A percentile compares a stretch with the other conserved stretches of the same genome.
Evolutionary conservation across 2,888 invertebrate species (phyloP).

Genomic region (Leptinotarsa tumamoca): DNA sequence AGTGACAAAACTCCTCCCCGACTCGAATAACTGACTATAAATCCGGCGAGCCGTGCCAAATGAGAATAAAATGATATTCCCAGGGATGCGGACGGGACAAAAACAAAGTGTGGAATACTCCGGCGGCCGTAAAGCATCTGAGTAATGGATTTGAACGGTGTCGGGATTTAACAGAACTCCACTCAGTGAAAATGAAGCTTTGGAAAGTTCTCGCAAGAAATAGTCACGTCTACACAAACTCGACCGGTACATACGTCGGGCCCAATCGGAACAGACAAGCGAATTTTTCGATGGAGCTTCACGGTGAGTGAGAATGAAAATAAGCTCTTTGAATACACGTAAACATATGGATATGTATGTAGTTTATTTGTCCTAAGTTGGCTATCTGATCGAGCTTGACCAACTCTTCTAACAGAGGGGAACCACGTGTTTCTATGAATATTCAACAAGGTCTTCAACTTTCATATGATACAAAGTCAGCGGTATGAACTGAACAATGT

Average conservation of each 20-base stretch:
- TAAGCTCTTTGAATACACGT: no score
- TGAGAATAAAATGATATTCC: constrained; percentile 22
- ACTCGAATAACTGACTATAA: constrained; percentile 11
- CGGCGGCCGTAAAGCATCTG: constrained; percentile 22
- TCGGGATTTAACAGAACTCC: constrained; percentile 35
- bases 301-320: constrained; percentile 52
- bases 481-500: no score
- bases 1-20: constrained; percentile 18
- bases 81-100: constrained; percentile 18
- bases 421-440: no score
- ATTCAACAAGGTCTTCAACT: no score
- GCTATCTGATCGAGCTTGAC: no score
- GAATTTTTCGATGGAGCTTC: constrained; percentile 56
- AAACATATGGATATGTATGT: no score
- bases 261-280: constrained; percentile 51
- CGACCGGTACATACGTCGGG: constrained; percentile 42
- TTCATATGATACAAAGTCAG: no score
- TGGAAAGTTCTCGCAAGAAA: constrained; percentile 66
- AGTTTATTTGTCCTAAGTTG: no score
- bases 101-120: constrained; percentile 27
- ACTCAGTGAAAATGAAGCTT: constrained; percentile 61
- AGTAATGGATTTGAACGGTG: constrained; percentile 31
- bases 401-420: no score
- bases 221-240: constrained; percentile 62
- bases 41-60: constrained; percentile 20